Evolutionary conservation across 2,888 invertebrate genomes (phyloP).

Genomic region (Cepaea hortensis): DNA sequence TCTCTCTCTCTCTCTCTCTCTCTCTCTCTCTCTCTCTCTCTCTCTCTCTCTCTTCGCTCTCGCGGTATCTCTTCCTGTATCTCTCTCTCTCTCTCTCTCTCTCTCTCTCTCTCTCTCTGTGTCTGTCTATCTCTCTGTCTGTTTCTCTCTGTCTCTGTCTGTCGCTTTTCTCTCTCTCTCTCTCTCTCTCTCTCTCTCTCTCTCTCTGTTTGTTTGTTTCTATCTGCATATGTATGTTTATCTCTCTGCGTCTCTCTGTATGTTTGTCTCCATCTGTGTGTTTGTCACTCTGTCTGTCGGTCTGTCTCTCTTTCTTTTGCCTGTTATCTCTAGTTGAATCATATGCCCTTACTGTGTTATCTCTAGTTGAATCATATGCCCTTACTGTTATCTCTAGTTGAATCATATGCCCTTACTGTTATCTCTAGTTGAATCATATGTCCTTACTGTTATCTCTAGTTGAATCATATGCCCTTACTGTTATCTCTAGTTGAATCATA

Average conservation of each 20-base stretch:
- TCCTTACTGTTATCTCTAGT: too few relatives aligned
- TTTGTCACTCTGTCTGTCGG: slow-evolving; percentile 28
- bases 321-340: too few relatives aligned
- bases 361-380: too few relatives aligned
- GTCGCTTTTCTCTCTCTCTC: neutral
- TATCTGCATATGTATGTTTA: slow-evolving; percentile 18
- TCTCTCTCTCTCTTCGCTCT: neutral
- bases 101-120: slow-evolving; percentile 26
- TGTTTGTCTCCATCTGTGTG: slow-evolving; percentile 28
- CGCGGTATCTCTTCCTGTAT: neutral
- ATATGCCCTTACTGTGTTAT: too few relatives aligned
- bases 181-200: neutral
- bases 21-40: neutral
- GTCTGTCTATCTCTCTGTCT: slow-evolving; percentile 36
- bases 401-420: too few relatives aligned
- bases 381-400: too few relatives aligned
- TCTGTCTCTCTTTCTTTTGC: neutral
- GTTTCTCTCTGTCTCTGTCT: slow-evolving; percentile 25
- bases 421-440: too few relatives aligned
- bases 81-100: neutral
- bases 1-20: neutral
- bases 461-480: too few relatives aligned
- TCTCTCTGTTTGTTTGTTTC: neutral
- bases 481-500: too few relatives aligned
- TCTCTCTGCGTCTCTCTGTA: slow-evolving; percentile 30